phyloP scores from a whole-genome alignment of 2,113 vertebrate genomes.

The Spermophilus dauricus region DNA sequence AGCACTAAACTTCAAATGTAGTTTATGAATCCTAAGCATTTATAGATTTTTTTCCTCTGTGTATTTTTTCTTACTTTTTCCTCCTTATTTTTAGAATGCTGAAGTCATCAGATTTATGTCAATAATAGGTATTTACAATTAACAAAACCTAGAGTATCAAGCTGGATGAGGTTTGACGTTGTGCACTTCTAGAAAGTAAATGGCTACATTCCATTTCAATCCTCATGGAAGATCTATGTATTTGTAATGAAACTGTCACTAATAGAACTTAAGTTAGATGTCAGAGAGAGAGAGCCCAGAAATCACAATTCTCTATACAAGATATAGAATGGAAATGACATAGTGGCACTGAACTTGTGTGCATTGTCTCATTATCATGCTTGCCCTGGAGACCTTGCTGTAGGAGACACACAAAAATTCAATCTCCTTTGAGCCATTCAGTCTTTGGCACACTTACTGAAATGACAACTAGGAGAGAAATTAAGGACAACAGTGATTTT shows the following conservation, averaged over 20 bases:
- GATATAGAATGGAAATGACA: background rate
- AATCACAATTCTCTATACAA: background rate
- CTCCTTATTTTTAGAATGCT: background rate
- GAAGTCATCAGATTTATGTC: background rate
- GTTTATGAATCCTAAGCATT: background rate
- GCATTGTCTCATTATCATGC: background rate
- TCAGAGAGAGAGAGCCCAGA: background rate
- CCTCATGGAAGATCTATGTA: background rate
- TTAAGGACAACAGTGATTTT: conserved; percentile 83
- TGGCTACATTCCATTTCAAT: background rate
- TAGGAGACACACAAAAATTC: background rate
- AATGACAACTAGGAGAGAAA: conserved; percentile 79
- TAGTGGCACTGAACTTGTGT: background rate
- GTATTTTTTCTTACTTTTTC: background rate
- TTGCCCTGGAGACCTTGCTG: background rate
- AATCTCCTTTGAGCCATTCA: conserved; percentile 9
- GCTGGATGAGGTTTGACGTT: background rate
- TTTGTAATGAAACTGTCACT: background rate
- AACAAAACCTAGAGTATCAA: background rate
- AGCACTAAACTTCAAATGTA: background rate
- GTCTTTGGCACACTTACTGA: conserved; percentile 43
- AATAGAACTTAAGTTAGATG: conserved; percentile 35
- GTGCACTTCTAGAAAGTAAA: background rate
- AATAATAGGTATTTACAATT: background rate
- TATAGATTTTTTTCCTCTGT: background rate